Conservation (phyloP, 1,140 invertebrate genomes). For the Atta colombica region DNA sequence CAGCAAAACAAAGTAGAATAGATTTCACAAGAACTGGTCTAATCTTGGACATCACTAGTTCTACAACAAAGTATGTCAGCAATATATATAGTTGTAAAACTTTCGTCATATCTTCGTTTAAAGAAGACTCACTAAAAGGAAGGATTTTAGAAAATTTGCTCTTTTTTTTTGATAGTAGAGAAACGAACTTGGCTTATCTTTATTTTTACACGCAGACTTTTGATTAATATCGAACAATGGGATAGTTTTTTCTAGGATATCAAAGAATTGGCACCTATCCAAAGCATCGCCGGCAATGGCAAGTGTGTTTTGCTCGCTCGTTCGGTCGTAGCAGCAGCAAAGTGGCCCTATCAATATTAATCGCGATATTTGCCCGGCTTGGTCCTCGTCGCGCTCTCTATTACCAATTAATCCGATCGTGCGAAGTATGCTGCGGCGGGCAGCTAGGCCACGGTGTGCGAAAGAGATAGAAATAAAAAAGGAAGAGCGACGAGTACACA, state of each 20-base stretch:
- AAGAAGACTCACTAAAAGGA: background rate
- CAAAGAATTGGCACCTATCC: constrained; percentile 53
- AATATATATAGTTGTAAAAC: background rate
- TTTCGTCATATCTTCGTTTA: background rate
- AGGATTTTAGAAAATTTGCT: background rate
- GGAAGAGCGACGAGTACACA: constrained; percentile 39
- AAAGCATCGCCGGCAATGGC: background rate
- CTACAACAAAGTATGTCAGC: background rate
- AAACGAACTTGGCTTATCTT: background rate
- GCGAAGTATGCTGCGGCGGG: constrained; percentile 84
- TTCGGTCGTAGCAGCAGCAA: constrained; percentile 73
- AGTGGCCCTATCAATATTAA: constrained; percentile 84
- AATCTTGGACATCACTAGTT: background rate
- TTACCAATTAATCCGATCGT: constrained; percentile 87
- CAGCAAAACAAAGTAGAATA: background rate
- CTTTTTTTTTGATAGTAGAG: background rate
- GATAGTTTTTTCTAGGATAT: constrained; percentile 52
- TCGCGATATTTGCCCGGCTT: constrained; percentile 82
- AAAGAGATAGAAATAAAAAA: constrained; percentile 44
- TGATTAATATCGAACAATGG: constrained; percentile 12
- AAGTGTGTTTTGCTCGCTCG: constrained; percentile 69
- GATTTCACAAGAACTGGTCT: background rate
- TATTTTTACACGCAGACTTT: background rate
- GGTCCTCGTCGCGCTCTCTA: constrained; percentile 81
- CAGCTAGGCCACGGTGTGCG: constrained; percentile 73